Evolutionary conservation across 1,140 invertebrate genomes (phyloP).

Genomic region (Mylabris phalerata): DNA sequence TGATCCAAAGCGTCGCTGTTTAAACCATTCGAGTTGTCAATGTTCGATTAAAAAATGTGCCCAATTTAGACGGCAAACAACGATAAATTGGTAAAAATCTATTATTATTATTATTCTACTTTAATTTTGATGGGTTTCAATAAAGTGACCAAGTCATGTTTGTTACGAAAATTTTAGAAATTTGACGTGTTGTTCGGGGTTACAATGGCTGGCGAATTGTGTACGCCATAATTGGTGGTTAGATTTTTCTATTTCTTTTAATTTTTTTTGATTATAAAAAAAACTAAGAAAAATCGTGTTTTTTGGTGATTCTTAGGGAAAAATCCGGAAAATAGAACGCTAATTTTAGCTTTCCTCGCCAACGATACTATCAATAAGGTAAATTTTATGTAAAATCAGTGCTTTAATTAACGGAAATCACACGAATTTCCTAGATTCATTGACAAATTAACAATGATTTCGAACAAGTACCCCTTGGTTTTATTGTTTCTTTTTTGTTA

Average conservation of each 20-base stretch:
- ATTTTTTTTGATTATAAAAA: conserved; percentile 1
- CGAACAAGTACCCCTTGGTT: not conserved
- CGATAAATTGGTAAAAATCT: conserved; percentile 36
- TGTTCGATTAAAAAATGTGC: conserved; percentile 38
- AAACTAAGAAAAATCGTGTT: too few species aligned
- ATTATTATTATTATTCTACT: not conserved
- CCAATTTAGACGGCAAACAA: conserved; percentile 30
- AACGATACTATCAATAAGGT: too few species aligned
- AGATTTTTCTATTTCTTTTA: not conserved
- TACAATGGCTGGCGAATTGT: conserved; percentile 23
- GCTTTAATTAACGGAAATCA: too few species aligned
- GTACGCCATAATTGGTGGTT: conserved; percentile 24
- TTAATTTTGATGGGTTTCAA: not conserved
- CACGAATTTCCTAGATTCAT: too few species aligned
- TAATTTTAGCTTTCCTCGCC: too few species aligned
- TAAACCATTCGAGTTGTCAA: conserved; percentile 26
- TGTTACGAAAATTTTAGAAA: conserved; percentile 20
- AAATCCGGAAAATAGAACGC: too few species aligned
- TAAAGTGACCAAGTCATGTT: conserved; percentile 28
- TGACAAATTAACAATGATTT: too few species aligned
- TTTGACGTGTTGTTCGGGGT: conserved; percentile 24
- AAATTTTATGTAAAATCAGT: too few species aligned
- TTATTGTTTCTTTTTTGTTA: not conserved
- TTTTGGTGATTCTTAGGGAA: too few species aligned
- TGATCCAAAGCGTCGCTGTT: conserved; percentile 40